Conservation (phyloP, 37 sponge, comb jelly and placozoan species). For the Mnemiopsis leidyi region DNA sequence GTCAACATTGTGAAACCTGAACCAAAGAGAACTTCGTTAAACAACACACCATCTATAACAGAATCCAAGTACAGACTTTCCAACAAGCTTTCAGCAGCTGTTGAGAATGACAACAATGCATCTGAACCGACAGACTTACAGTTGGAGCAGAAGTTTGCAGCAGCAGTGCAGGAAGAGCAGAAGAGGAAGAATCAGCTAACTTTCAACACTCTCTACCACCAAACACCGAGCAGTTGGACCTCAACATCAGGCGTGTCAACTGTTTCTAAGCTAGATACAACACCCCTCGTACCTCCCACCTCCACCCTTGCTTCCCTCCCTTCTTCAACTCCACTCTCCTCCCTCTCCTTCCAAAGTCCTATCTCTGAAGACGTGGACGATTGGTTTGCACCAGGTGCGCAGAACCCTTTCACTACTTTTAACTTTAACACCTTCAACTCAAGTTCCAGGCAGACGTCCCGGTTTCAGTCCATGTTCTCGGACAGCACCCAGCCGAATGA, state of each 20-base stretch:
- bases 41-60: background rate
- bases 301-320: background rate
- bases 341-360: background rate
- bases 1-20: slow-evolving; percentile 59
- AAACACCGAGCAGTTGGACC: background rate
- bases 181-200: background rate
- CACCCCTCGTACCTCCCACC: background rate
- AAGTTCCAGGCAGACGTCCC: slow-evolving; percentile 21
- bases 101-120: background rate
- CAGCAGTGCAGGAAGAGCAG: slow-evolving; percentile 45
- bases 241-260: background rate
- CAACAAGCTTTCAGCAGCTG: background rate
- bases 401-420: background rate
- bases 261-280: background rate
- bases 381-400: slow-evolving; percentile 46
- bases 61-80: slow-evolving; percentile 49
- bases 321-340: background rate
- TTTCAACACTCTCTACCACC: background rate
- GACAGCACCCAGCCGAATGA: background rate
- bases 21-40: background rate
- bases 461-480: slow-evolving; percentile 44
- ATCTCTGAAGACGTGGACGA: slow-evolving; percentile 50
- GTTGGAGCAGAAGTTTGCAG: slow-evolving; percentile 28
- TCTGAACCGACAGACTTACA: background rate
- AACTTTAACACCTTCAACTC: background rate